Evolutionary conservation across 2,797 vertebrate species (phyloP), one percentile per base, ranked within the genome.

Genomic region (Uromys caudimaculatus): DNA sequence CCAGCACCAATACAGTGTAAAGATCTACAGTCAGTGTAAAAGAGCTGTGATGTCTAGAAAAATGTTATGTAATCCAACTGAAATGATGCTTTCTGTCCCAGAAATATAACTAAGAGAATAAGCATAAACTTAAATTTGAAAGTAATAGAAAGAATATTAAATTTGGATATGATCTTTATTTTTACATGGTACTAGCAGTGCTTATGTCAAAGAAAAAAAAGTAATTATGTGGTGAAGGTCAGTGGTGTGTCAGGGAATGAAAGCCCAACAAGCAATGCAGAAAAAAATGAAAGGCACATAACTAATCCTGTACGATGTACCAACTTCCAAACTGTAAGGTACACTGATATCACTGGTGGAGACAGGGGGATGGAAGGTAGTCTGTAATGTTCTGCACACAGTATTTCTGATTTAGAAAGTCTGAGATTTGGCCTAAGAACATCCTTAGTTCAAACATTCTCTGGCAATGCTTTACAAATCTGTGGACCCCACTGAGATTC

Each of bases 141-240:
- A 90, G 82, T n/a, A 79, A 1, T 64, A 16, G 29, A 54, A 83
- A 32, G 38, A 89, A 10, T 73, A 47, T 35, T 79, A 91, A 86
- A 78, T 12, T 1, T 56, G 89, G n/a, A 7, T 50, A 77, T n/a
- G 54, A n/a, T 73, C 10, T 47, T 95, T 35, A 38, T 29, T 82
- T 82, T 54, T 71, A 86, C 62, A 38, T 86, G 8, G 6, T 91
- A 71, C 44, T 21, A 82, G 16, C 17, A 83, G 58, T 60, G 10
- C 1, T 87, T 96, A 89, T 41, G 12, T 58, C 91, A 76, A 85
- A 92, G 64, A 94, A 58, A 84, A n/a, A 87, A 77, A 17, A 86
- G 19, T 54, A 86, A 85, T 50, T 29, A 83, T n/a, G 54, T 83
- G 3, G 3, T 79, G 75, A 96, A n/a, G 13, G 35, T 50, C 12